Base-by-base conservation (phyloP, 1,140 invertebrate species). In the Nephila pilipes region DNA sequence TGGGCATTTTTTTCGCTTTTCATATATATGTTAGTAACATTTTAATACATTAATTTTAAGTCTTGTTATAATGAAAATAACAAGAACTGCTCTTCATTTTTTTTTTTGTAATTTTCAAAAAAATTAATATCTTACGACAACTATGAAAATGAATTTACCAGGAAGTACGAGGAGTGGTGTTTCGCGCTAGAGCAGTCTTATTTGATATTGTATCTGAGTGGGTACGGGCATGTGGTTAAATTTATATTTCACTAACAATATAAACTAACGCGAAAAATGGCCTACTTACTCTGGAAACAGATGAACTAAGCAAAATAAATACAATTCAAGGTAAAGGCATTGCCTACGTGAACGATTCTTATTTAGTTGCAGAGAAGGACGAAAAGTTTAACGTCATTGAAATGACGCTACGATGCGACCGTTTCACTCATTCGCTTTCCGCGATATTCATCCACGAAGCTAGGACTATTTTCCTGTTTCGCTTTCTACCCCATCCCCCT, bases 341-440 rank as follows among this genome's bases (percentile, higher is more conserved):
- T 32, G 29, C 32, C 16, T 18, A 18, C 32, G n/a, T 75, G 12
- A 75, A 75, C 29, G 6, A 32, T 16, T 32, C 16, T 75, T 75
- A 36, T 75, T 75, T 75, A 65, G 63, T 25, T 25, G 22, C 5
- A 65, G 63, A 25, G 32, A 32, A 75, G 12, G 69, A 36, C 29
- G 29, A 16, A 29, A 29, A n/a, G n/a, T n/a, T n/a, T 69, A 22
- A 18, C 69, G 69, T 75, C 69, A 75, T 75, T 75, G 69, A 75
- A 75, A 29, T 75, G 69, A 75, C 69, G 69, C 69, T 75, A 75
- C 69, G 29, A 29, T 65, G 32, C 32, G 69, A 75, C 69, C 69
- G 69, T 75, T 75, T 75, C 32, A 75, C 69, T 75, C 69, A 75
- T 75, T 75, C 69, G 29, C 69, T 32, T 75, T 75, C 69, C 69